Percentiles rank a stretch among this genome's conserved stretches.
Evolutionary conservation across 2,113 vertebrate genomes (phyloP).

Genomic region (Butorides virescens): DNA sequence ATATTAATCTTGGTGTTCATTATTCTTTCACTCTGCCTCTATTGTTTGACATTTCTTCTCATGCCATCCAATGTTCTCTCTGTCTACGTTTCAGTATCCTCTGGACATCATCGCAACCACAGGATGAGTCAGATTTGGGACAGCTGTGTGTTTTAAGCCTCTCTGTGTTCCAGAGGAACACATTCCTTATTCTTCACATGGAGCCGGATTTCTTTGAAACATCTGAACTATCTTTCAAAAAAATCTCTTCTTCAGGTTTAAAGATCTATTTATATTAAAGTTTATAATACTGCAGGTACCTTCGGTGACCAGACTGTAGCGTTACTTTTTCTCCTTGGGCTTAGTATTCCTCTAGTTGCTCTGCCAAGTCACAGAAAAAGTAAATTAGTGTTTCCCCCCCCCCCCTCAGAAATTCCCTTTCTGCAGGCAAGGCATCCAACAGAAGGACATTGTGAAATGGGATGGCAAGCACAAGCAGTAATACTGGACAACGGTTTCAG

Average conservation of each 20-base stretch:
- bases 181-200: neutral
- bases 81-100: neutral
- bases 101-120: neutral
- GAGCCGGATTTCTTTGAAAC: neutral
- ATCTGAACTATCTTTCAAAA: neutral
- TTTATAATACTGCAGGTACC: neutral
- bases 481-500: neutral
- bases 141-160: neutral
- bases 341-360: neutral
- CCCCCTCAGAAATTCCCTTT: neutral
- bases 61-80: neutral
- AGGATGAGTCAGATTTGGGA: neutral
- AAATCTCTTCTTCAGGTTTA: neutral
- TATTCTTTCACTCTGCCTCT: conserved; percentile 18
- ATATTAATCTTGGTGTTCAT: conserved; percentile 31
- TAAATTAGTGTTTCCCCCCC: neutral
- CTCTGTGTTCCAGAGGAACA: neutral
- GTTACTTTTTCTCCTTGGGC: neutral
- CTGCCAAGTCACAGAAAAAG: neutral
- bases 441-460: neutral
- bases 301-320: neutral
- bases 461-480: neutral
- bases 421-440: neutral
- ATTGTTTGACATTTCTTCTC: neutral
- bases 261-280: neutral